Conservation (phyloP, 2,888 invertebrate genomes). For the Augiades crinisus region DNA sequence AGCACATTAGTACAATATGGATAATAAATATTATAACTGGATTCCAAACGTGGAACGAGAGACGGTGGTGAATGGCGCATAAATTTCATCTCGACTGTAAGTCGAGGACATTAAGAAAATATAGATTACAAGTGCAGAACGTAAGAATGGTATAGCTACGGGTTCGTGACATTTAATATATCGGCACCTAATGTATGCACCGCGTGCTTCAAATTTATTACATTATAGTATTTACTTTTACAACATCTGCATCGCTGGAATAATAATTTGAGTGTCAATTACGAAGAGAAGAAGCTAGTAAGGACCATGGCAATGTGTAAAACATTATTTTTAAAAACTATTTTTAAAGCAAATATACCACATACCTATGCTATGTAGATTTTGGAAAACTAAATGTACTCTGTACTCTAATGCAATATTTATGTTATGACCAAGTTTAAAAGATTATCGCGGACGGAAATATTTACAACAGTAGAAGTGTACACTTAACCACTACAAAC, state of each 20-base stretch:
- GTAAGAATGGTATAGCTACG: conserved; percentile 49
- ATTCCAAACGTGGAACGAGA: conserved; percentile 42
- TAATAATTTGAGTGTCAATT: no score
- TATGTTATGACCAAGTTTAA: no score
- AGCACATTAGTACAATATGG: background rate
- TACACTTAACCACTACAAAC: no score
- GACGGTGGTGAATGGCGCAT: conserved; percentile 66
- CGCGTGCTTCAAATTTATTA: conserved; percentile 4
- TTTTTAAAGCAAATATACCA: no score
- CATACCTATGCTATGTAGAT: no score
- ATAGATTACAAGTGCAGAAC: conserved; percentile 59
- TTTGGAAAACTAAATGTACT: no score
- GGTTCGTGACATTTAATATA: conserved; percentile 14
- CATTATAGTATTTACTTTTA: background rate
- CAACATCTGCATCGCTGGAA: background rate
- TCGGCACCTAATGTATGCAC: conserved; percentile 14
- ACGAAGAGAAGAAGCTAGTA: no score
- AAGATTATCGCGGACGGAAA: no score
- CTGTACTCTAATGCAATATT: no score
- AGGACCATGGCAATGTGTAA: no score
- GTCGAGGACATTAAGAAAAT: conserved; percentile 63
- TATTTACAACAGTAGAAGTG: no score
- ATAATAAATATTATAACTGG: conserved; percentile 43
- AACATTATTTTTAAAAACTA: no score
- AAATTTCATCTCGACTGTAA: conserved; percentile 67